phyloP scores from a whole-genome alignment of 2,797 vertebrate species.

The Pteropus rufus region DNA sequence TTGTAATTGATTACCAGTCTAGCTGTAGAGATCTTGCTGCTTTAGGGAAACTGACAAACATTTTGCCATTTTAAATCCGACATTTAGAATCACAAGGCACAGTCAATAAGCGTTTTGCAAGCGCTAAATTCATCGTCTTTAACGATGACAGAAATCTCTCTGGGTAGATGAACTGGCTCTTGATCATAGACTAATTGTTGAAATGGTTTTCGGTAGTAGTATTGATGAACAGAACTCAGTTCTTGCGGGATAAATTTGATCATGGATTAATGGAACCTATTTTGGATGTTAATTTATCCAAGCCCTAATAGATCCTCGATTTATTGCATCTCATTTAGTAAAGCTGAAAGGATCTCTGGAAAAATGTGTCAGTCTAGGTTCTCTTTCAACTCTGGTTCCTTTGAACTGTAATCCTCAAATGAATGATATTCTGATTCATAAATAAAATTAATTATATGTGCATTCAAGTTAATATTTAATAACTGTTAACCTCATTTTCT shows the following conservation, averaged over 20 bases:
- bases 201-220: constrained; percentile 48
- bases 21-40: constrained; percentile 57
- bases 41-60: constrained; percentile 69
- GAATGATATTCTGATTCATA: constrained; percentile 5
- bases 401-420: constrained; percentile 42
- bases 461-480: constrained; percentile 32
- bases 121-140: constrained; percentile 45
- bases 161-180: constrained; percentile 50
- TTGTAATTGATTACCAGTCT: constrained; percentile 62
- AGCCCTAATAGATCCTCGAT: constrained; percentile 56
- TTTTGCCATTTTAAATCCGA: constrained; percentile 69
- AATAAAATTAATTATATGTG: constrained; percentile 9
- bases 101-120: constrained; percentile 64
- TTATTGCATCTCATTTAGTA: constrained; percentile 52
- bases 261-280: constrained; percentile 55
- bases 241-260: constrained; percentile 58
- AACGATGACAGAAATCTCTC: constrained; percentile 44
- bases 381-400: background rate
- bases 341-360: constrained; percentile 8
- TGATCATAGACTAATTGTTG: constrained; percentile 64
- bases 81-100: constrained; percentile 63
- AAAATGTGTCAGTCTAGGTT: constrained; percentile 14
- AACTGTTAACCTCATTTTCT: constrained; percentile 37
- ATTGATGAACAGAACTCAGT: constrained; percentile 54
- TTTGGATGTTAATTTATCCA: constrained; percentile 56